These are phyloP conservation scores for Jordanella pulchra DNA, from an alignment of 2,797 vertebrate species.

Conservation along the genomic window DNA sequence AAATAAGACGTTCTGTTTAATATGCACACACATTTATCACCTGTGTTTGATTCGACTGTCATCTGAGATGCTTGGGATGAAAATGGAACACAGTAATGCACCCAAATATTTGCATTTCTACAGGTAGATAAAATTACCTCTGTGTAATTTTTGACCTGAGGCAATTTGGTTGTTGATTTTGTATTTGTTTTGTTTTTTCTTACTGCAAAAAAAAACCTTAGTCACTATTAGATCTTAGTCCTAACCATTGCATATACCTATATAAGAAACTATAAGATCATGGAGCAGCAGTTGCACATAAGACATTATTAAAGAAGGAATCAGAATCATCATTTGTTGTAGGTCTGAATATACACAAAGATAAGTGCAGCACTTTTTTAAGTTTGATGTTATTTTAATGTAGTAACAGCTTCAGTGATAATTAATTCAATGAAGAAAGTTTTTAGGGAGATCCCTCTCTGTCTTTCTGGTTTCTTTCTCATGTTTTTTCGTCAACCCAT, in stretches of 20 bases:
- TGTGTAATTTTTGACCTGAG: slow-evolving; percentile 5
- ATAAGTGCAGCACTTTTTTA: background rate
- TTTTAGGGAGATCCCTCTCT: background rate
- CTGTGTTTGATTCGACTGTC: slow-evolving; percentile 69
- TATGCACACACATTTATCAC: slow-evolving; percentile 68
- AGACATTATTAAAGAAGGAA: background rate
- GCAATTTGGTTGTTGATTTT: no score
- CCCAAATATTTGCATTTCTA: slow-evolving; percentile 46
- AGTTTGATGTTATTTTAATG: background rate
- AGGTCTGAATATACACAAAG: background rate
- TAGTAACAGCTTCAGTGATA: background rate
- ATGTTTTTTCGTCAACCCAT: no score
- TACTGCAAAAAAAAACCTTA: slow-evolving; percentile 38
- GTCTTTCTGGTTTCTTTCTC: background rate
- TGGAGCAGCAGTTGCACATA: slow-evolving; percentile 1
- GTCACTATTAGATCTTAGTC: slow-evolving; percentile 14
- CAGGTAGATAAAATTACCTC: slow-evolving; percentile 49
- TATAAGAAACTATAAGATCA: background rate
- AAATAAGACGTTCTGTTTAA: slow-evolving; percentile 68
- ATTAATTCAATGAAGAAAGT: slow-evolving; percentile 1
- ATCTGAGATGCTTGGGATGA: slow-evolving; percentile 38
- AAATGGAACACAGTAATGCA: slow-evolving; percentile 27
- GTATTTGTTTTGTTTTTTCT: slow-evolving; percentile 29
- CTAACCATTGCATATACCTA: background rate
- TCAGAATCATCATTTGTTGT: background rate